Base-by-base conservation (phyloP, 1,140 invertebrate genomes). In the Caenorhabditis latens region DNA sequence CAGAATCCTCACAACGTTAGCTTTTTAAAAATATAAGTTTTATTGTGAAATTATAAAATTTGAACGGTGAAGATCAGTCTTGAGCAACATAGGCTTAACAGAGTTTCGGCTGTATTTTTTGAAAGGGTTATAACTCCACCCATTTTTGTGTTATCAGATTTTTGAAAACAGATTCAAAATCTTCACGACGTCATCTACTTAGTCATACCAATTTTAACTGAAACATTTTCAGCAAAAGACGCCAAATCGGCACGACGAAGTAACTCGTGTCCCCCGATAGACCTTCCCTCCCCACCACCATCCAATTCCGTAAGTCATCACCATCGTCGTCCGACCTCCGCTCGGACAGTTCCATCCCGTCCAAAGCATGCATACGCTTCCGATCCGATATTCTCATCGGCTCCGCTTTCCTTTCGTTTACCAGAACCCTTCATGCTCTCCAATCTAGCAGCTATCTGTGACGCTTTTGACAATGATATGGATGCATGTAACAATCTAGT, bases 391-490 rank as follows among this genome's bases (percentile, higher is more conserved):
- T 84, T 75, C 61, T 85, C 87, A 21, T 50, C 84, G 40, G 86
- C 86, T 19, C 88, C 84, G 55, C 84, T 75, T 63, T 85, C 83
- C 13, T 86, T 90, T 50, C 85, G 71, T n/a, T 86, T 90, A 65
- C 71, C 88, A 21, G 84, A 86, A 24, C 90, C 90, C 11, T 90
- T 91, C 32, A 90, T 90, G 90, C 88, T 90, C 42, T 90, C 90
- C 53, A 90, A 90, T 46, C 84, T 90, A 40, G 90, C 90, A 42
- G 90, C 90, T 83, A 89, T 89, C 55, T 90, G 90, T 90, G 88
- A 89, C 50, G 57, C 89, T 53, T 42, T 88, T 19, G 88, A 89
- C 21, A 16, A 24, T 43, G 55, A 55, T 32, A 87, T 83, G 46
- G 88, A 89, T 46, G 58, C 84, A 79, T 79, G 71, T 50, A 79